Evolutionary conservation across 92 coral and sea anemone species (phyloP), one percentile per base, ranked within the genome.

Genomic region (Phymanthus crucifer): DNA sequence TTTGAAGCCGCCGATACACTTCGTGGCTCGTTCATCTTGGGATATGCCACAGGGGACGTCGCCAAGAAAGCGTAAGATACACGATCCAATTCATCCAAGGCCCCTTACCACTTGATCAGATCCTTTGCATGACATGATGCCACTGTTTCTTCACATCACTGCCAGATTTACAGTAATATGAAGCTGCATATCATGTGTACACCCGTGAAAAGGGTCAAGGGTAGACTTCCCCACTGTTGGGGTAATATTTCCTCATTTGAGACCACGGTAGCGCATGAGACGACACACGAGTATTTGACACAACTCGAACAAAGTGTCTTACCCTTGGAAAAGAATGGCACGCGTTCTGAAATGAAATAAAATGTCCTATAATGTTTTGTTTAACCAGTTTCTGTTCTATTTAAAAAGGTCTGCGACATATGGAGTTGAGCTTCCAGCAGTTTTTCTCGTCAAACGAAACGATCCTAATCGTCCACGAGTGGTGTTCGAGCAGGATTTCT

Each of bases 1-100:
- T 77, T 48, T 46, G 48, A 86, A 4, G 92, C 97, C 6, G 98
- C 97, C 2, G 65, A 69, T 45, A 58, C 72, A 40, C 81, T 93
- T 50, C 86, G 78, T 47, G 90, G 98, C 40, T 78, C 88, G 79
- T 90, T 82, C 71, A 66, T 95, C 23, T 76, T 91, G 69, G 99
- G 94, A 24, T 95, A 79, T 81, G 89, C 87, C n/a, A 77, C 96
- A 78, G 94, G 96, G 16, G 87, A 88, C 35, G 58, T 88, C 17
- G 96, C 98, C 17, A 56, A 37, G 46, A 34, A 36, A 27, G 66
- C 77, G 96, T 91, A 83, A 73, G 96, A 61, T 26, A 10, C 3
- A 14, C 6, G 24, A 23, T 54, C 2, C 74, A 14, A 24, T 23
- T 1, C 40, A 7, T 48, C 35, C 9, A 46, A 58, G 73, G 56